Evolutionary conservation across 2,797 vertebrate species (phyloP).

Genomic region (Leucoraja ocellata): DNA sequence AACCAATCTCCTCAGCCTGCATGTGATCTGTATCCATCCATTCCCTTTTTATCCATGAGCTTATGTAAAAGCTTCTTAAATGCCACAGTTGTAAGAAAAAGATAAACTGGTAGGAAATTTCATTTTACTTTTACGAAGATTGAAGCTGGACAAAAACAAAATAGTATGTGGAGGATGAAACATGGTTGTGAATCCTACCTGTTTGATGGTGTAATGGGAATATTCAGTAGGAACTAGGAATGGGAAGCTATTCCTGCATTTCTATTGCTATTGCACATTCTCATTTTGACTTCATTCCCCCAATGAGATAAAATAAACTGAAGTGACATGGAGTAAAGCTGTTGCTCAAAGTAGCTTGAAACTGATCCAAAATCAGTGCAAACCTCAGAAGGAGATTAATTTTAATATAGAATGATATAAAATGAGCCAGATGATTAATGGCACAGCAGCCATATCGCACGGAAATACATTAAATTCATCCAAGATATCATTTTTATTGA

Average conservation of each 20-base stretch:
- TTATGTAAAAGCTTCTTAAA: background rate
- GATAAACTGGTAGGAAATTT: background rate
- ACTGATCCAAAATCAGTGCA: background rate
- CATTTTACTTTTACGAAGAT: background rate
- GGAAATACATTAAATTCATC: background rate
- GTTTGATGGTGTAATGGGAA: background rate
- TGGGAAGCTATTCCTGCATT: slow-evolving; percentile 10
- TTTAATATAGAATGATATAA: slow-evolving; percentile 26
- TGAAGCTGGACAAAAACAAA: background rate
- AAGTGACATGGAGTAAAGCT: background rate
- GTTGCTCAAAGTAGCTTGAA: background rate
- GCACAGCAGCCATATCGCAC: background rate
- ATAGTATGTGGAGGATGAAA: background rate
- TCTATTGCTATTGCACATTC: background rate
- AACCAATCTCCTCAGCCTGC: too few relatives aligned
- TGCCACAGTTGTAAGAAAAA: background rate
- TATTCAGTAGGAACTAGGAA: background rate
- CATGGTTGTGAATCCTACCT: background rate
- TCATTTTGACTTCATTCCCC: background rate
- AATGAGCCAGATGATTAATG: slow-evolving; percentile 8
- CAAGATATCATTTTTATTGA: background rate
- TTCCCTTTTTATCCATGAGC: too few relatives aligned
- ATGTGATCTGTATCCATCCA: too few relatives aligned
- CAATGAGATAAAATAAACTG: background rate
- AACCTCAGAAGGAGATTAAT: background rate